These are phyloP conservation scores for Mya arenaria DNA, from an alignment of 1,140 invertebrate species.

Conservation along the genomic window DNA sequence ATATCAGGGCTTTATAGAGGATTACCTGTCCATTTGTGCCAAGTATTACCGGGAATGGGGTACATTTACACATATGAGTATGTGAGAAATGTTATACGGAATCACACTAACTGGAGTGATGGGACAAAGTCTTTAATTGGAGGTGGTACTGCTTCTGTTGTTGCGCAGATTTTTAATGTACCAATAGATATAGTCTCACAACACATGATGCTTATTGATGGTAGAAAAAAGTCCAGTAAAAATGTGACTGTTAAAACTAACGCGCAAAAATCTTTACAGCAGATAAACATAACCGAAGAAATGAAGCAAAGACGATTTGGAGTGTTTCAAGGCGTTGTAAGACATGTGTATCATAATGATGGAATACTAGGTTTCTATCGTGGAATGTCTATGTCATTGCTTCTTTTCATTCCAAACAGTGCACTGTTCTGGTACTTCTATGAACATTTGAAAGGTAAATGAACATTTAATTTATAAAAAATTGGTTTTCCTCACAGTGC, in stretches of 20 bases:
- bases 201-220: conserved; percentile 96
- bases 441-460: conserved; percentile 94
- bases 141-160: conserved; percentile 94
- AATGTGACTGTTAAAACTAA: not conserved
- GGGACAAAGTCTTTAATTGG: conserved; percentile 87
- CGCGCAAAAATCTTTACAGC: conserved; percentile 56
- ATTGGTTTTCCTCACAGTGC: no score
- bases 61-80: conserved; percentile 98
- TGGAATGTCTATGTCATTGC: conserved; percentile 94
- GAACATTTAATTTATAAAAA: no score
- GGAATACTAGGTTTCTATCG: conserved; percentile 95
- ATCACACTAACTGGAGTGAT: conserved; percentile 81
- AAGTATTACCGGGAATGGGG: conserved; percentile 91
- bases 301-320: conserved; percentile 65
- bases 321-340: conserved; percentile 83
- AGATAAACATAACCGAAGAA: conserved; percentile 66
- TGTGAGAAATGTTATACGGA: conserved; percentile 89
- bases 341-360: conserved; percentile 89
- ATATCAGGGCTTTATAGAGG: conserved; percentile 93
- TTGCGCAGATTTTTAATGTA: conserved; percentile 97
- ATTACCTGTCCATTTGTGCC: conserved; percentile 90
- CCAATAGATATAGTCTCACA: conserved; percentile 98
- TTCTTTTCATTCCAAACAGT: conserved; percentile 96
- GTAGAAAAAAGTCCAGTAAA: conserved; percentile 14
- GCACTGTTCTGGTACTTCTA: conserved; percentile 98